Evolutionary conservation across 1,140 invertebrate species (phyloP), one percentile per base, ranked within the genome.

Genomic region (Hycleus cichorii): DNA sequence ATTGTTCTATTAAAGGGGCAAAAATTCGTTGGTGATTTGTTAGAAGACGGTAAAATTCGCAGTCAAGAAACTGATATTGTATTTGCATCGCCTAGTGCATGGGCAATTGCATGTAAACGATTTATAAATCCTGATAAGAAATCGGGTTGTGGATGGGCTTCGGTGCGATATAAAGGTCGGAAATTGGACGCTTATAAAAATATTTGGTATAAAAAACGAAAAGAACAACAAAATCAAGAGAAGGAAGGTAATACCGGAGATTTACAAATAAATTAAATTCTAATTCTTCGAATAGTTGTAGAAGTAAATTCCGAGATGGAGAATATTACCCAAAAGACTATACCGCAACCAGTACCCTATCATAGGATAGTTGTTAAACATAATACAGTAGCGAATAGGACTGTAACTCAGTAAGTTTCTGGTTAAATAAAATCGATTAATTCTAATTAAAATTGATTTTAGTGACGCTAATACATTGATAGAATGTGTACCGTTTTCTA

Each of bases 51-150:
- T 32, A 91, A 90, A 79, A 95, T 95, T 55, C 84, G 87, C 72
- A 92, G 90, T 58, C 86, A 89, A 74, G 90, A 93, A 76, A 90
- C 89, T 48, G 86, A 90, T 72, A 86, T 91, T 59, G 81, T 91
- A 65, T 95, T 93, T 74, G 84, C 86, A 57, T 91, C 90, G n/a
- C 91, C 91, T 18, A 92, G 89, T 68, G 89, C 91, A 3, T 95
- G 91, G 92, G 91, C 91, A 0, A 89, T 91, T 68, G 86, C 92
- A 70, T 95, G 92, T 72, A 94, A 94, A 69, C 81, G 90, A 59
- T 89, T 93, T 47, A 89, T 93, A 12, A 94, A 94, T 76, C 90
- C 91, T 4, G 87, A 91, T 50, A 93, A 93, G 72, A 93, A 92
- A 71, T 91, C 90, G 47, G 91, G 91, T 1, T 94, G 91, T 79